Evolutionary conservation across 2,113 vertebrate genomes (phyloP).

Genomic region (Cyprinodon tularosa): DNA sequence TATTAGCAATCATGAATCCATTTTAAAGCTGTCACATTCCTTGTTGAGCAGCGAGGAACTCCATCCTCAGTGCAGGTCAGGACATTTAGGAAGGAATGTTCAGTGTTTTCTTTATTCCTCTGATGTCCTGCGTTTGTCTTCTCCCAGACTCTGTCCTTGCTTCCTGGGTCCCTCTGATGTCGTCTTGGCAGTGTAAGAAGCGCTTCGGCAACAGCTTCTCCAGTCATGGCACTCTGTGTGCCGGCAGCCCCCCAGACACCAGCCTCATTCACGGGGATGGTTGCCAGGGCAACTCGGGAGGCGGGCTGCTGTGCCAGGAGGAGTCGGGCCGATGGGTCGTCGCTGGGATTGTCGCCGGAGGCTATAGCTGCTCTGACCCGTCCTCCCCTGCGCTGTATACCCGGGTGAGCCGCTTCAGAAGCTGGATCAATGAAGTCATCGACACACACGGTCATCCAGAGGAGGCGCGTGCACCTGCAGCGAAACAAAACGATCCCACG

Average conservation of each 20-base stretch:
- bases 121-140: not conserved
- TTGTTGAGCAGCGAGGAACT: not conserved
- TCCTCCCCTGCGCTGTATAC: constrained; percentile 88
- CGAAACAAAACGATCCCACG: constrained; percentile 11
- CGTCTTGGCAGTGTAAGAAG: constrained; percentile 84
- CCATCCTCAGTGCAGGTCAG: not conserved
- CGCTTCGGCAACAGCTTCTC: constrained; percentile 86
- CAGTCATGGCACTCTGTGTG: constrained; percentile 87
- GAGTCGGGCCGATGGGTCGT: constrained; percentile 85
- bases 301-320: constrained; percentile 87
- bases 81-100: not conserved
- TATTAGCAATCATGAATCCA: no score
- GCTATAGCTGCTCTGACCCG: constrained; percentile 86
- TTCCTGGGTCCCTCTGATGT: constrained; percentile 87
- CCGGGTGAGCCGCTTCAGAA: constrained; percentile 85
- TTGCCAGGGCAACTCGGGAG: constrained; percentile 89
- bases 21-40: not conserved
- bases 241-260: constrained; percentile 87
- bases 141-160: constrained; percentile 82
- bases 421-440: constrained; percentile 86
- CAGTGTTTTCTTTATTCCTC: not conserved
- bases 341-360: constrained; percentile 86
- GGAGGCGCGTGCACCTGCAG: not conserved
- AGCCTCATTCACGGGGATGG: constrained; percentile 79
- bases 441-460: not conserved